Base-by-base conservation (phyloP, 1,140 invertebrate species). In the Sycophaga agraensis region DNA sequence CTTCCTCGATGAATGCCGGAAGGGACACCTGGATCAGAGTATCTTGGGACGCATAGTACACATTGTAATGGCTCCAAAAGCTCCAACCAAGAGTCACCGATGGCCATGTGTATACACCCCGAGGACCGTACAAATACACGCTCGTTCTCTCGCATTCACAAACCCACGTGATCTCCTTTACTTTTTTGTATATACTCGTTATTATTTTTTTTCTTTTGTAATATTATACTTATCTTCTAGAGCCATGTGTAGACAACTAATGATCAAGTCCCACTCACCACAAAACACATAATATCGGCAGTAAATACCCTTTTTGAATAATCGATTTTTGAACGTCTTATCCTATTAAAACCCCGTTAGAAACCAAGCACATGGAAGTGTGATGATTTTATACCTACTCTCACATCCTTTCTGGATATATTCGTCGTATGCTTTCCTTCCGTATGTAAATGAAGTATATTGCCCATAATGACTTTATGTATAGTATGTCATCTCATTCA, bases 21-120 rank as follows among this genome's bases (percentile, higher is more conserved):
- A 22, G 24, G 16, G 35, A 21, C 46, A 58, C 45, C 31, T 35
- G 22, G 22, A 37, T 22, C 19, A 37, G 50, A 54, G 40, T 45
- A 34, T 37, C 53, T 42, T 50, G 67, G 68, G 67, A 66, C 70
- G 69, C 70, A 71, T 71, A 57, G 66, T 69, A 68, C 63, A 50
- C 16, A 49, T 62, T 46, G 64, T 69, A 66, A 72, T 69, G 69
- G 70, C 69, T 68, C 67, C 56, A 69, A 64, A 59, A 39, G 26
- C 54, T 63, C 59, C 58, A 53, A 34, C 19, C 21, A 26, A 40
- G 39, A 40, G 26, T 56, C 35, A 40, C 51, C 35, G 28, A 4
- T 43, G 21, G 21, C 51, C 26, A 39, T 16, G 17, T 54, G 17
- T 46, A 37, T 37, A 17, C 17, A 60, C 14, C 24, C 17, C 49